These are phyloP conservation scores for Xestia xanthographa DNA, from an alignment of 2,888 invertebrate genomes.

Conservation along the genomic window DNA sequence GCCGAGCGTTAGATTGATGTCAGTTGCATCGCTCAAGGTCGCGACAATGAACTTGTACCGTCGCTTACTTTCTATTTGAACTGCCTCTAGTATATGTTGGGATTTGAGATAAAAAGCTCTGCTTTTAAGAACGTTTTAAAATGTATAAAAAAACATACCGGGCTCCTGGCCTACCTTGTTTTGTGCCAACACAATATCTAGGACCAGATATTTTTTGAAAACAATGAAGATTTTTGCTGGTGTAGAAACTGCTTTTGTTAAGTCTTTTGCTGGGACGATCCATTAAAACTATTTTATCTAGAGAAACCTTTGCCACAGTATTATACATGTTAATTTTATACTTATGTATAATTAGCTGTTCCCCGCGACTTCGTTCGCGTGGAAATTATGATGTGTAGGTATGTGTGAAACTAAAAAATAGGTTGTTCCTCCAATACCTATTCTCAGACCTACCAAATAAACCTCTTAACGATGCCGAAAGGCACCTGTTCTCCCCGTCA, in stretches of 20 bases:
- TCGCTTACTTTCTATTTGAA: constrained; percentile 85
- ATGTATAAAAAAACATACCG: background rate
- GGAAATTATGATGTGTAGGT: too few species aligned
- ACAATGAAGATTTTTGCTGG: background rate
- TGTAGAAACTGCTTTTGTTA: background rate
- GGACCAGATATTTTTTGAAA: background rate
- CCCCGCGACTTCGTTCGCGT: too few species aligned
- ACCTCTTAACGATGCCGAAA: too few species aligned
- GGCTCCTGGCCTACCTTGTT: background rate
- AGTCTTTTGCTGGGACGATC: background rate
- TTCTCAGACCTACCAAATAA: too few species aligned
- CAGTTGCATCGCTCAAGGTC: constrained; percentile 78
- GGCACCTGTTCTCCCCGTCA: too few species aligned
- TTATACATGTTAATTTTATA: too few species aligned
- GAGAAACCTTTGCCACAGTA: too few species aligned
- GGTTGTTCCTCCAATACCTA: too few species aligned
- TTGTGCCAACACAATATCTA: background rate
- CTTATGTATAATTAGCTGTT: too few species aligned
- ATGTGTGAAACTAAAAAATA: too few species aligned
- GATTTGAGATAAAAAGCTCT: constrained; percentile 13
- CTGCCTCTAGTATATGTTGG: constrained; percentile 52
- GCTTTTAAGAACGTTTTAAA: background rate
- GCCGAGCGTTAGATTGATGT: constrained; percentile 46
- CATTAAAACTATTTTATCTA: background rate
- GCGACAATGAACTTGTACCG: constrained; percentile 78